phyloP scores from a whole-genome alignment of 2,797 vertebrate genomes.

The Limosa lapponica region DNA sequence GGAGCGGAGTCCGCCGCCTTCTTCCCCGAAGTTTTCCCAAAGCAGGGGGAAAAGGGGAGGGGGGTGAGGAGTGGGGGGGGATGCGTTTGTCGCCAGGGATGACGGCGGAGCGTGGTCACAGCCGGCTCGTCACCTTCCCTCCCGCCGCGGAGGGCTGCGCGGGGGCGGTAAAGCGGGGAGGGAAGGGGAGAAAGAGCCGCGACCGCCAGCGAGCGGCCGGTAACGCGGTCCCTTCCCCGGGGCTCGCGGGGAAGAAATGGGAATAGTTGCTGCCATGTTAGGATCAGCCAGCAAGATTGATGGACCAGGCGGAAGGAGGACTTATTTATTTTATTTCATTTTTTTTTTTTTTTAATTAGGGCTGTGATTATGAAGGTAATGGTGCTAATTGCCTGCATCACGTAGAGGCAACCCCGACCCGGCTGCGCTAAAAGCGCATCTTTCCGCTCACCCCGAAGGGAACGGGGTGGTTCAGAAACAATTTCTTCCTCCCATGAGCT shows the following conservation, averaged over 20 bases:
- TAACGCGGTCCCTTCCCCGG: background rate
- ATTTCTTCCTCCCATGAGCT: background rate
- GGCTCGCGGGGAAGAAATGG: background rate
- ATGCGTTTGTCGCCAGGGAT: background rate
- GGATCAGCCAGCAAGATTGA: background rate
- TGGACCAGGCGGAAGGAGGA: background rate
- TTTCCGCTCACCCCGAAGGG: background rate
- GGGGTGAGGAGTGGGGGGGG: fast-evolving
- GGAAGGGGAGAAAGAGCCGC: background rate
- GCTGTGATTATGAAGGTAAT: background rate
- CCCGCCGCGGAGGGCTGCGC: background rate
- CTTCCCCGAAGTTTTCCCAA: background rate
- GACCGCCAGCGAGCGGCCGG: background rate
- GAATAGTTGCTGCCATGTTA: background rate
- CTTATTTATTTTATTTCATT: background rate
- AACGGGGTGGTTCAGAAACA: background rate
- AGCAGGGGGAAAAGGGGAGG: background rate
- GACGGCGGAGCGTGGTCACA: background rate
- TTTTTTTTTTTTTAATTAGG: background rate
- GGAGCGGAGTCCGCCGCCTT: background rate
- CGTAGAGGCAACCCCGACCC: background rate
- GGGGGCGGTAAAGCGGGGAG: background rate
- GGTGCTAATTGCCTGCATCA: background rate
- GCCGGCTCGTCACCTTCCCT: background rate
- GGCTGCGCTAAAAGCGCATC: background rate